These are phyloP conservation scores for Ditylenchus dipsaci DNA, from an alignment of 1,140 invertebrate genomes.

Conservation along the genomic window DNA sequence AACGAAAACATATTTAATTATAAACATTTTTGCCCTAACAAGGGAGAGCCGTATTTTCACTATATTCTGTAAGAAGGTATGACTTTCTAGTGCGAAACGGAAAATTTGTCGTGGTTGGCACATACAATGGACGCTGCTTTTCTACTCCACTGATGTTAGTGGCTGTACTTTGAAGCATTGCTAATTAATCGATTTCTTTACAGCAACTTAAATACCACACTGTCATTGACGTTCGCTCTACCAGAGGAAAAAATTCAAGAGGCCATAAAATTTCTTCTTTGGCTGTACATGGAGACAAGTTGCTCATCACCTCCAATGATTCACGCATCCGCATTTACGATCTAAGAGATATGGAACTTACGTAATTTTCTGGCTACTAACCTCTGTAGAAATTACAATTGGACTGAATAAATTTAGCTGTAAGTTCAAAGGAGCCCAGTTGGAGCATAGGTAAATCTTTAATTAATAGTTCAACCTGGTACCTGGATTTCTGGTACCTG, in stretches of 20 bases:
- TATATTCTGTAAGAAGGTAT: no score
- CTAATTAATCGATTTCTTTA: constrained; percentile 4
- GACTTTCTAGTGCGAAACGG: constrained; percentile 71
- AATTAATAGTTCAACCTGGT: no score
- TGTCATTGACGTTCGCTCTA: constrained; percentile 88
- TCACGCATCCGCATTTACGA: constrained; percentile 93
- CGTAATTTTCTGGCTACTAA: not conserved
- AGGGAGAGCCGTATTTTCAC: no score
- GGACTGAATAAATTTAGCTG: constrained; percentile 68
- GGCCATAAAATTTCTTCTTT: constrained; percentile 88
- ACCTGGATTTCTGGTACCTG: no score
- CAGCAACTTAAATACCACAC: constrained; percentile 93
- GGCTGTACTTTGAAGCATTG: not conserved
- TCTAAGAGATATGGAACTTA: constrained; percentile 81
- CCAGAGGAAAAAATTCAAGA: constrained; percentile 86
- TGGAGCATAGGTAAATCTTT: constrained; percentile 71
- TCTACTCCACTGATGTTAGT: constrained; percentile 82
- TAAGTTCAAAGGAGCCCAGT: constrained; percentile 89
- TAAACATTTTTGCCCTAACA: no score
- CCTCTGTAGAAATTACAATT: not conserved
- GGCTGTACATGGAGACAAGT: constrained; percentile 64
- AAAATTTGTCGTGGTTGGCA: constrained; percentile 83
- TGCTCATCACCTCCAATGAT: constrained; percentile 95
- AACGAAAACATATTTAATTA: no score
- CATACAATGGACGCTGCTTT: constrained; percentile 95